These are phyloP conservation scores for Tricholauxania praeusta DNA, from an alignment of 2,888 invertebrate species.

Conservation along the genomic window DNA sequence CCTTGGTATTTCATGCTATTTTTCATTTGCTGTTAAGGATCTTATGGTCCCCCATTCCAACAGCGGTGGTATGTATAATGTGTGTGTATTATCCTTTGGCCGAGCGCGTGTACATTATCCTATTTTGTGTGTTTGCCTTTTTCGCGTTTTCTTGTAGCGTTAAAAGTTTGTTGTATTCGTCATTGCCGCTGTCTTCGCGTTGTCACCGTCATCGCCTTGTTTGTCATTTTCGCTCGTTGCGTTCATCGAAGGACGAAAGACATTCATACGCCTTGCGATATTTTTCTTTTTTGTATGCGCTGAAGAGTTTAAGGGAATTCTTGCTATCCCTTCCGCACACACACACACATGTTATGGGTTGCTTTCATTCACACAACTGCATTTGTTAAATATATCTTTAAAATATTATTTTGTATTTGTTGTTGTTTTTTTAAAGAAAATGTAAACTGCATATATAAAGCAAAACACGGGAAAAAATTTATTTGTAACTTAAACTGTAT, in stretches of 20 bases:
- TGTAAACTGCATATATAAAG: too few relatives aligned
- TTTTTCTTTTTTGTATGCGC: not conserved
- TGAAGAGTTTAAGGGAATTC: not conserved
- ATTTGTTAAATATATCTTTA: too few relatives aligned
- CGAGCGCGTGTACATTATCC: not conserved
- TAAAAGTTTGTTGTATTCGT: not conserved
- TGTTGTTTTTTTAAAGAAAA: too few relatives aligned
- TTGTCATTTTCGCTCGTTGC: constrained; percentile 4
- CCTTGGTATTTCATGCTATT: not conserved
- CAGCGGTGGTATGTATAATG: not conserved
- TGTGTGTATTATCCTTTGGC: not conserved
- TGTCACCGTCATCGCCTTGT: constrained; percentile 2
- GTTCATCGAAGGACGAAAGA: constrained; percentile 28
- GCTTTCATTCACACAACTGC: not conserved
- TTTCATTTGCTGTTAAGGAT: not conserved
- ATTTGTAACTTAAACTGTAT: too few relatives aligned
- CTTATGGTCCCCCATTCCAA: not conserved
- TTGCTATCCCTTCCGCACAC: not conserved
- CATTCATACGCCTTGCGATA: constrained; percentile 4
- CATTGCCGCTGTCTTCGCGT: not conserved
- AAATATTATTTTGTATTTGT: too few relatives aligned
- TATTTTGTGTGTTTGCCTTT: not conserved
- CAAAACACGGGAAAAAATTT: too few relatives aligned
- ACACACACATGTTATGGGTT: not conserved
- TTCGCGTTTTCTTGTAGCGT: not conserved